Percentiles rank a stretch among this genome's conserved stretches.
Conservation (phyloP, 2,113 vertebrate genomes). For the Oryzias melastigma region DNA sequence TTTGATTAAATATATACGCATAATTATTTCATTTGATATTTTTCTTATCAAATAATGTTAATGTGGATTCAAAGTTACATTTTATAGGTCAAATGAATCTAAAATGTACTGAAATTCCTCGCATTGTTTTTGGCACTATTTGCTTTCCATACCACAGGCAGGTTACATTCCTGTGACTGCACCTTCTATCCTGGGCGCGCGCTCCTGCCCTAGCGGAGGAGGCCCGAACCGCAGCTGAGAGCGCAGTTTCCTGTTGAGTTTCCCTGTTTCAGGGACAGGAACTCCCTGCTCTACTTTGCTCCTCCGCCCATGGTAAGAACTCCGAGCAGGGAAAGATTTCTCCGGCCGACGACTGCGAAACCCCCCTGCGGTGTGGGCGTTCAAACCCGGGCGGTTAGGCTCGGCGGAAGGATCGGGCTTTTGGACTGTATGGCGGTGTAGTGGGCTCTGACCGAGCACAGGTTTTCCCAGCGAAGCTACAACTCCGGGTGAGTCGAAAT, state of each 20-base stretch:
- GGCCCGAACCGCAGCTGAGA: constrained; percentile 29
- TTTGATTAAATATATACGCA: no score
- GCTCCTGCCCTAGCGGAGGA: constrained; percentile 53
- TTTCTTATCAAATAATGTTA: no score
- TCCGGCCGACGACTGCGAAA: constrained; percentile 9
- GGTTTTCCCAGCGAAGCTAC: constrained; percentile 35
- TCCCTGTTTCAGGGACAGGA: constrained; percentile 78
- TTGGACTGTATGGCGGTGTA: constrained; percentile 42
- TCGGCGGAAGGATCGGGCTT: background rate
- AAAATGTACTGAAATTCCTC: no score
- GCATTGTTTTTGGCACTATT: background rate
- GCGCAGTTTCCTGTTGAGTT: constrained; percentile 73
- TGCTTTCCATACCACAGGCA: constrained; percentile 2
- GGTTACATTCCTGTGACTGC: constrained; percentile 34
- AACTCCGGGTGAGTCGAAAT: constrained; percentile 58
- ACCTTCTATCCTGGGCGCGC: constrained; percentile 12
- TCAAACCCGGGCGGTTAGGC: constrained; percentile 1
- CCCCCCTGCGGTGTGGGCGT: background rate
- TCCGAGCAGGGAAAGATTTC: constrained; percentile 45
- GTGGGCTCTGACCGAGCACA: background rate
- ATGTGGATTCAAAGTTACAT: no score
- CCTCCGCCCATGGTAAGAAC: constrained; percentile 63
- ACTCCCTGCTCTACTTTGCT: constrained; percentile 63
- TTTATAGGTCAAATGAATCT: no score
- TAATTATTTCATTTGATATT: no score